Percentiles rank a stretch among this genome's conserved stretches.
These are phyloP conservation scores for Chanos chanos DNA, from an alignment of 2,797 vertebrate species.

Conservation along the genomic window DNA sequence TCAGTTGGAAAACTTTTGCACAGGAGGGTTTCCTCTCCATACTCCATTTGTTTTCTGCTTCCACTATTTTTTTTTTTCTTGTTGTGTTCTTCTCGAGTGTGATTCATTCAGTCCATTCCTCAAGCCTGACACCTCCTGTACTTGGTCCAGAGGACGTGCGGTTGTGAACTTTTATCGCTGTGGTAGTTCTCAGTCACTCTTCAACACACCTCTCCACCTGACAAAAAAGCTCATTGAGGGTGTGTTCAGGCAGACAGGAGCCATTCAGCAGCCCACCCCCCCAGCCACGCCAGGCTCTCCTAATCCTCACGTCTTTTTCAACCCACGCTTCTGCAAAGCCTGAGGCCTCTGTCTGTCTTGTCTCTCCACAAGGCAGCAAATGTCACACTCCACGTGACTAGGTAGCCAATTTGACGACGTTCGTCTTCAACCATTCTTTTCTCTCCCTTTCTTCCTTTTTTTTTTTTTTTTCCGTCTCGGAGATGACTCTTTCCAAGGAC, in stretches of 20 bases:
- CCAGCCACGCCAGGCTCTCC: too few species aligned
- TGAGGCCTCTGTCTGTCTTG: constrained; percentile 1
- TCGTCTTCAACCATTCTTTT: too few species aligned
- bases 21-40: too few species aligned
- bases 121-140: constrained; percentile 6
- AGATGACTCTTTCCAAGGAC: constrained; percentile 1
- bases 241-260: constrained; percentile 22
- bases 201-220: constrained; percentile 9
- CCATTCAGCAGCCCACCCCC: background rate
- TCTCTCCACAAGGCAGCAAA: background rate
- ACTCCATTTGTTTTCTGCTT: background rate
- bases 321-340: background rate
- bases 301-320: constrained; percentile 4
- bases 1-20: background rate
- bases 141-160: constrained; percentile 12
- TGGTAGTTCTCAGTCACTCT: constrained; percentile 16
- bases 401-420: too few species aligned
- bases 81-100: constrained; percentile 7
- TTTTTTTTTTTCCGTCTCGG: background rate
- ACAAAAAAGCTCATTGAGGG: constrained; percentile 22
- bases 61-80: background rate
- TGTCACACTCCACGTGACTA: too few species aligned
- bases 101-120: constrained; percentile 11
- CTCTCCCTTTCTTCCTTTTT: constrained; percentile 18
- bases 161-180: constrained; percentile 11